A percentile compares a stretch with the other conserved stretches of the same genome.
phyloP scores from a whole-genome alignment of 2,888 invertebrate species.

The Nowickia ferox region DNA sequence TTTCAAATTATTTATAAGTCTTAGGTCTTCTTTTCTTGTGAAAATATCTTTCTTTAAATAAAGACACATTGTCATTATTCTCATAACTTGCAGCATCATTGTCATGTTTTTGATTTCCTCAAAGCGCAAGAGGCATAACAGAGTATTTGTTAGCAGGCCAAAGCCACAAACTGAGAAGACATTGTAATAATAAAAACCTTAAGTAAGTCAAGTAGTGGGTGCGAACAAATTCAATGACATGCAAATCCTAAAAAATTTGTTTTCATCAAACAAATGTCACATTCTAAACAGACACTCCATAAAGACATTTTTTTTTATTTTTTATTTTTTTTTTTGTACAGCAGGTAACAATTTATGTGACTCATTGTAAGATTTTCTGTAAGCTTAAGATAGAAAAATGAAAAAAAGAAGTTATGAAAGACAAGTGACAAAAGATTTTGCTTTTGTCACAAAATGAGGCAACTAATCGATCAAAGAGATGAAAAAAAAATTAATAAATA shows the following conservation, averaged over 20 bases:
- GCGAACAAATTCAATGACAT: conserved; percentile 66
- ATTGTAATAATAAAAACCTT: conserved; percentile 18
- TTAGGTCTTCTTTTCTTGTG: background rate
- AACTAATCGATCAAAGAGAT: conserved; percentile 66
- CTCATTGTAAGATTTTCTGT: conserved; percentile 20
- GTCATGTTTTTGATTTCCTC: conserved; percentile 29
- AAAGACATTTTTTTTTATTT: background rate
- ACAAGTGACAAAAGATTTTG: conserved; percentile 65
- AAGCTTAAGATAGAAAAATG: background rate
- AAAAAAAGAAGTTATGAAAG: conserved; percentile 27
- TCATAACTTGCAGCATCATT: conserved; percentile 25
- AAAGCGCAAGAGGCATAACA: background rate
- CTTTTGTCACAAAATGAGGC: conserved; percentile 58
- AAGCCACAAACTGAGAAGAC: background rate
- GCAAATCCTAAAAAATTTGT: conserved; percentile 71
- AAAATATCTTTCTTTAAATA: conserved; percentile 35
- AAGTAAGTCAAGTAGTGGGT: conserved; percentile 53
- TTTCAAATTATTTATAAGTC: conserved; percentile 33
- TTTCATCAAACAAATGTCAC: conserved; percentile 64
- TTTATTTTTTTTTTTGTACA: background rate
- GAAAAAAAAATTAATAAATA: conserved; percentile 3
- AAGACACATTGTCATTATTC: conserved; percentile 51
- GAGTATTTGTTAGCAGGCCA: background rate
- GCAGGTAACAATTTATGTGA: conserved; percentile 48
- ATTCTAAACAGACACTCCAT: conserved; percentile 41